Percentiles rank a stretch among this genome's conserved stretches.
Evolutionary conservation across 2,888 invertebrate species (phyloP).

Genomic region (Andrena praecox): DNA sequence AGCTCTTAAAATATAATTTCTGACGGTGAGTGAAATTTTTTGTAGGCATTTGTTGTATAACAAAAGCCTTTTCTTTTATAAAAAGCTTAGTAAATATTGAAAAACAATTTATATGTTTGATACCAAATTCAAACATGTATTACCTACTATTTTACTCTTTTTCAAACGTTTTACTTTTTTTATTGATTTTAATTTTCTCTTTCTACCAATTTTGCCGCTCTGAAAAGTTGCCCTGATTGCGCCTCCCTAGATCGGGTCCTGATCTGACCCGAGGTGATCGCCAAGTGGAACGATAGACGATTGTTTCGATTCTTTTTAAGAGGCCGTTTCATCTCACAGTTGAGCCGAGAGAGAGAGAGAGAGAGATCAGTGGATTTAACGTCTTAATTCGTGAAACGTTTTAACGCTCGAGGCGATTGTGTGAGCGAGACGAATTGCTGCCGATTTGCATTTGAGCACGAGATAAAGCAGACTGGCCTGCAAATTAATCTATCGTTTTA

Average conservation of each 20-base stretch:
- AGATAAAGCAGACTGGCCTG: slow-evolving; percentile 64
- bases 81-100: too few relatives aligned
- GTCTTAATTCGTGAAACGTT: slow-evolving; percentile 68
- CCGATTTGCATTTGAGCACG: slow-evolving; percentile 69
- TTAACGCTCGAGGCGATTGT: slow-evolving; percentile 66
- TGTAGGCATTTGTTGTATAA: too few relatives aligned
- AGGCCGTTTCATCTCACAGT: slow-evolving; percentile 31
- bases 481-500: slow-evolving; percentile 70
- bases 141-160: too few relatives aligned
- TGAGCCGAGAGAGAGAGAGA: slow-evolving; percentile 1
- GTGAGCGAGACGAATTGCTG: slow-evolving; percentile 68
- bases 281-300: neutral
- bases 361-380: slow-evolving; percentile 48
- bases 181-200: too few relatives aligned
- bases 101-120: too few relatives aligned
- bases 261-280: slow-evolving; percentile 13
- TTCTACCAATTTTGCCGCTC: neutral
- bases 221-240: neutral
- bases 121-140: too few relatives aligned
- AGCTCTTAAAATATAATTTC: too few relatives aligned
- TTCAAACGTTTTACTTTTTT: too few relatives aligned
- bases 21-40: too few relatives aligned
- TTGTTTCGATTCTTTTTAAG: slow-evolving; percentile 30
- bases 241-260: neutral
- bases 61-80: too few relatives aligned